Percentiles rank a stretch among this genome's conserved stretches.
Evolutionary conservation across 2,888 invertebrate species (phyloP).

Genomic region (Alviniconcha strummeri): DNA sequence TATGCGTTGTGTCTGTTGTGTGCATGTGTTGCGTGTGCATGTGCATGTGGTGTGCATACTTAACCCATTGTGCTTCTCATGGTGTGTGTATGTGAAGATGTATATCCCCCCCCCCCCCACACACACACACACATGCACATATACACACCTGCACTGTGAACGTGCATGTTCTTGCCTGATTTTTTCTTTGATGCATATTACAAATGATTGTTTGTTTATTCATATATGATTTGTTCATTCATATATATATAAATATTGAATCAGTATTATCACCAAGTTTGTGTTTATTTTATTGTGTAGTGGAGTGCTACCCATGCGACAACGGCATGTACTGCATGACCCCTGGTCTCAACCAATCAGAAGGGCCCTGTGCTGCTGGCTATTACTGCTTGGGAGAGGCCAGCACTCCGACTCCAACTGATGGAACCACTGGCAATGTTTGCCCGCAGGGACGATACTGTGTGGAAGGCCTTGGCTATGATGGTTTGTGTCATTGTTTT

Average conservation of each 20-base stretch:
- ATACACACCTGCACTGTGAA: too few species aligned
- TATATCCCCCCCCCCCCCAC: too few species aligned
- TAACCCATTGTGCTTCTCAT: too few species aligned
- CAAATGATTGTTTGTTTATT: background rate
- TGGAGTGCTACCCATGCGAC: slow-evolving; percentile 60
- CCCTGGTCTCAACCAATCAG: slow-evolving; percentile 59
- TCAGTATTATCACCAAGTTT: too few species aligned
- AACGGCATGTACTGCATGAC: slow-evolving; percentile 63
- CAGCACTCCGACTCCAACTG: slow-evolving; percentile 62
- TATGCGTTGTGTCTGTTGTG: too few species aligned
- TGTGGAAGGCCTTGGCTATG: slow-evolving; percentile 48
- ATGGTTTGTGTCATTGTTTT: slow-evolving; percentile 19
- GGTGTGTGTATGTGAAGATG: too few species aligned
- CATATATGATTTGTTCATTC: background rate
- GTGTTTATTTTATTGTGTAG: slow-evolving; percentile 40
- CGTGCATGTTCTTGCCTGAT: too few species aligned
- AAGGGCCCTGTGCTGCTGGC: slow-evolving; percentile 65
- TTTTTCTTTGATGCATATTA: background rate
- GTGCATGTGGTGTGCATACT: too few species aligned
- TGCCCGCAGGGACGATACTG: slow-evolving; percentile 67
- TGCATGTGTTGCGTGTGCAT: too few species aligned
- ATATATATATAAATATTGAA: too few species aligned
- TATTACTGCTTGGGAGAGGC: slow-evolving; percentile 61
- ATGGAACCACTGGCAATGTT: slow-evolving; percentile 64
- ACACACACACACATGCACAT: too few species aligned